Evolutionary conservation across 2,797 vertebrate species (phyloP), one percentile per base, ranked within the genome.

Genomic region (Ctenosaura bakeri): DNA sequence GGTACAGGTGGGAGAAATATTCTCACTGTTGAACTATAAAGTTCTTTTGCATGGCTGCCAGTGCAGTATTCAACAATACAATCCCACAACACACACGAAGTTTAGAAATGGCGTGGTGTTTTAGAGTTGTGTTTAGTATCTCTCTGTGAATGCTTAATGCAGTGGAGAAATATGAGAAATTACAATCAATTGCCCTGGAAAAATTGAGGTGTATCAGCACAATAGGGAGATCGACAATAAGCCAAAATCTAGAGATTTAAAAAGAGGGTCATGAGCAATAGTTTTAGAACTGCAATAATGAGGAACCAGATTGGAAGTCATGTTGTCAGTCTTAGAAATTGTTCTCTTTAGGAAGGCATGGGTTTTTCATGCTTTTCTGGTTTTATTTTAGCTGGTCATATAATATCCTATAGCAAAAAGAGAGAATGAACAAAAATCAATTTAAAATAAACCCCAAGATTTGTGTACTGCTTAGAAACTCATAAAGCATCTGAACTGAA

Each of bases 371-470:
- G 26, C 26, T 82, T 73, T 86, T 81, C 66, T 81, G 22, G 74
- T 86, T 73, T 90, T 82, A 50, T 90, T 82, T 56, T 56, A 85
- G 71, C 20, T n/a, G 16, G 83, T 24, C 83, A 54, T n/a, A 78
- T 66, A 84, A 84, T 78, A n/a, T 54, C 52, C 78, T 50, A 42
- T 46, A 81, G 54, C 38, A 73, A 81, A 71, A 86, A 80, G 66
- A 59, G 50, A 46, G 73, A 76, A 83, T 71, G 46, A 86, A 82
- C 12, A 82, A 86, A 87, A 82, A 69, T 26, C 64, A 29, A 62
- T 81, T 24, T 59, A 86, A 69, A 32, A 81, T 87, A 16, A 85
- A 90, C 35, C 80, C 80, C 84, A 79, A 59, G 35, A 50, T 82
- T 56, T 22, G 24, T 66, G 32, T 76, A 35, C 52, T 76, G 16